Evolutionary conservation across 2,797 vertebrate genomes (phyloP).

Genomic region (Scolopax rusticola): DNA sequence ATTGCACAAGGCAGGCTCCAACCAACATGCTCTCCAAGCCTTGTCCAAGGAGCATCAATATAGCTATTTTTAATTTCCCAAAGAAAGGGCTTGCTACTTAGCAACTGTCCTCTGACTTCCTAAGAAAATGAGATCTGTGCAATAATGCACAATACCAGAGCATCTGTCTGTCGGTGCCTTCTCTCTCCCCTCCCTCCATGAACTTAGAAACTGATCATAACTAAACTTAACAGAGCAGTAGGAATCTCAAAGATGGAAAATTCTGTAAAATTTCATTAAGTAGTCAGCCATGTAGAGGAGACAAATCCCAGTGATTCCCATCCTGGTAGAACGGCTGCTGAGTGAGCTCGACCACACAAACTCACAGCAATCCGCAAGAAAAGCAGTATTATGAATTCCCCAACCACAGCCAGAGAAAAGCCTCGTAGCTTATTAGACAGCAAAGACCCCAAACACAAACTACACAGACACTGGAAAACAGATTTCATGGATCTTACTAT

Average conservation of each 20-base stretch:
- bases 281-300: neutral
- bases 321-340: neutral
- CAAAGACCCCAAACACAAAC: neutral
- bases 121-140: neutral
- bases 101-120: neutral
- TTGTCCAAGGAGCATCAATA: neutral
- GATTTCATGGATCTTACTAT: neutral
- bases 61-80: neutral
- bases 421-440: neutral
- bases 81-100: neutral
- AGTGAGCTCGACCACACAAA: rapidly evolving
- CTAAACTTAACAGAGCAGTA: neutral
- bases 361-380: neutral
- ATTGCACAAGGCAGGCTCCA: neutral
- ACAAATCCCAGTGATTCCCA: neutral
- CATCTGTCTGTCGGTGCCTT: neutral
- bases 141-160: neutral
- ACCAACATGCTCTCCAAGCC: rapidly evolving
- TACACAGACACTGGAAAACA: neutral
- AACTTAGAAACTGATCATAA: neutral
- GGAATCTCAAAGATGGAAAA: neutral
- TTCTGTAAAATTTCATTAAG: neutral
- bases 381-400: neutral
- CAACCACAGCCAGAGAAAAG: neutral
- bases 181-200: neutral